phyloP scores from a whole-genome alignment of 35 echinoderm and acorn worm genomes.

The Hemicentrotus pulcherrimus region DNA sequence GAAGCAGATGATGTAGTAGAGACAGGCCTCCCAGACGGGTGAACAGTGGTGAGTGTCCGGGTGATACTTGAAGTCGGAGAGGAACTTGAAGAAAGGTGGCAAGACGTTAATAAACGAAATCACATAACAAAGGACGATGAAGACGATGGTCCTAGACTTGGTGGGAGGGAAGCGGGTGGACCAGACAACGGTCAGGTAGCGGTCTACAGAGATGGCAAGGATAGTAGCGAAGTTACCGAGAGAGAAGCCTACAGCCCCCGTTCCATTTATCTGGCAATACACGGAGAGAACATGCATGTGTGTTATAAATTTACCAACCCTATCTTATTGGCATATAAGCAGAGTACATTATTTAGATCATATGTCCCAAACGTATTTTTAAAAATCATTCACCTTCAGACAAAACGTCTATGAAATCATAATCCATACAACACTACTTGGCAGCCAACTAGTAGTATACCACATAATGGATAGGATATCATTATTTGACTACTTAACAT shows the following conservation, averaged over 20 bases:
- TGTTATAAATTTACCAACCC: too few relatives aligned
- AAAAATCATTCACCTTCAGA: too few relatives aligned
- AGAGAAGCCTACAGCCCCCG: neutral
- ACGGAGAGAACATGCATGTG: neutral
- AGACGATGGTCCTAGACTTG: neutral
- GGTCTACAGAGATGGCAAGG: neutral
- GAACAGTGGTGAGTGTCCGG: constrained; percentile 18
- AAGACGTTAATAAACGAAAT: neutral
- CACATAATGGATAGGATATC: too few relatives aligned
- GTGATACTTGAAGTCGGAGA: neutral
- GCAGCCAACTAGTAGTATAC: too few relatives aligned
- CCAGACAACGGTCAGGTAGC: constrained; percentile 13
- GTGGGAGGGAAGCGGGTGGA: constrained; percentile 18
- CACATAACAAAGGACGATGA: neutral
- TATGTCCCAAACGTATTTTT: too few relatives aligned
- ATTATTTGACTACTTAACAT: too few relatives aligned
- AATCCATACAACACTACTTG: too few relatives aligned
- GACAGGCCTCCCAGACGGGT: neutral
- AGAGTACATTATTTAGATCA: too few relatives aligned
- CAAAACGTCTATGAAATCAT: too few relatives aligned
- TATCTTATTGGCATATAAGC: too few relatives aligned
- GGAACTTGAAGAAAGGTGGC: neutral
- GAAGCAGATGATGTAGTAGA: constrained; percentile 34
- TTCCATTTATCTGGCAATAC: neutral
- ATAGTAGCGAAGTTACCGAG: constrained; percentile 6